Conservation (phyloP, 2,113 vertebrate genomes). For the Cebus imitator region DNA sequence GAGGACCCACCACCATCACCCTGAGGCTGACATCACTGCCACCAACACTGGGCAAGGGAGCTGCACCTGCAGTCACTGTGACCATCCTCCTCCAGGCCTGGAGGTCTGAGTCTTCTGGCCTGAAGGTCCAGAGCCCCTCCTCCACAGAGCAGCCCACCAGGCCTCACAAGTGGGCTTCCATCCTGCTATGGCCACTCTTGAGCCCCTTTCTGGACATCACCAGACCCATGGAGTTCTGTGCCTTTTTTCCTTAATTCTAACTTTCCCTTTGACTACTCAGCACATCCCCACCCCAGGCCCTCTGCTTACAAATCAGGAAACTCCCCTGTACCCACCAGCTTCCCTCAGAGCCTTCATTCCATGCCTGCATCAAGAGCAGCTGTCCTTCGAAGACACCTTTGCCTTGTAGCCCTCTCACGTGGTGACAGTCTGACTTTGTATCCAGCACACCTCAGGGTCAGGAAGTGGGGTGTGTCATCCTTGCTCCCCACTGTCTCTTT, state of each 20-base stretch:
- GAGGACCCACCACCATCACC: not conserved
- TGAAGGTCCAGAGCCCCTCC: not conserved
- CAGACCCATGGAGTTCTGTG: not conserved
- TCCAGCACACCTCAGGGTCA: not conserved
- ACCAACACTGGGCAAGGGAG: not conserved
- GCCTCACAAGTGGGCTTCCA: not conserved
- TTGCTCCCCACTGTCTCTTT: not conserved
- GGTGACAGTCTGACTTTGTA: not conserved
- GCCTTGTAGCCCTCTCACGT: not conserved
- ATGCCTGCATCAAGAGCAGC: not conserved
- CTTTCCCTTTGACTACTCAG: not conserved
- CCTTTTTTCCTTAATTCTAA: not conserved
- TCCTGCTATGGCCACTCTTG: not conserved
- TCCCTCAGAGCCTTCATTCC: not conserved
- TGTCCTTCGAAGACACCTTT: not conserved
- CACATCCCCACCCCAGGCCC: too few relatives aligned
- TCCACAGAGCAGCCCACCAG: not conserved
- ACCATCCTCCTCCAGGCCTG: not conserved
- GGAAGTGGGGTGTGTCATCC: not conserved
- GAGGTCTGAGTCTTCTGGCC: not conserved
- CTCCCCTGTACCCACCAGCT: not conserved
- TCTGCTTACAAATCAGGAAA: not conserved
- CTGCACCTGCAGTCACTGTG: not conserved
- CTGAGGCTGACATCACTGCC: not conserved
- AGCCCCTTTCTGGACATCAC: accelerated